A percentile compares a stretch with the other conserved stretches of the same genome.
Conservation (phyloP, 2,888 invertebrate species). For the Incurvaria masculella region DNA sequence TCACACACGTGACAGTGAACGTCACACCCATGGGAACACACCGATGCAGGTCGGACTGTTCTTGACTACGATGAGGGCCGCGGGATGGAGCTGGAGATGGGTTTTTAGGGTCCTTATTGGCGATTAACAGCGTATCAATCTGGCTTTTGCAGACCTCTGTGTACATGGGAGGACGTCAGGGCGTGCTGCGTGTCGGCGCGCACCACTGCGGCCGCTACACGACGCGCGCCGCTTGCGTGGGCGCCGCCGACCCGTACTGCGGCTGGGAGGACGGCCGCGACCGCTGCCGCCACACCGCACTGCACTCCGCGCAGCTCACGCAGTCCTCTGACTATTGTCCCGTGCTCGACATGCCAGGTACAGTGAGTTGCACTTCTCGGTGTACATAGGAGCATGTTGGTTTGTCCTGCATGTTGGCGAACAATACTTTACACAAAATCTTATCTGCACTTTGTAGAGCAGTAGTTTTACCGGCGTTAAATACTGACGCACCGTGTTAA, state of each 20-base stretch:
- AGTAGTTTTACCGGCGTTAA: too few species aligned
- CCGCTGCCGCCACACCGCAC: slow-evolving; percentile 63
- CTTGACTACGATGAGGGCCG: slow-evolving; percentile 73
- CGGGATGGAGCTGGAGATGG: slow-evolving; percentile 77
- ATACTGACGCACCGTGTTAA: too few species aligned
- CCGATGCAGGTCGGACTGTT: slow-evolving; percentile 74
- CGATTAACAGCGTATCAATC: too few species aligned
- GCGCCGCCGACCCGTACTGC: slow-evolving; percentile 90
- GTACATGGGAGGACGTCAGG: slow-evolving; percentile 69
- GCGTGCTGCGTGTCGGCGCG: slow-evolving; percentile 69
- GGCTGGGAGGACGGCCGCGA: slow-evolving; percentile 84
- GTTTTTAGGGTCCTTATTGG: slow-evolving; percentile 1
- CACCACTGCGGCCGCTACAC: slow-evolving; percentile 75
- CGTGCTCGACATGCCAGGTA: slow-evolving; percentile 57
- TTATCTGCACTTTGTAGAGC: too few species aligned
- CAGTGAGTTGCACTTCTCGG: too few species aligned
- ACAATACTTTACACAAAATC: too few species aligned
- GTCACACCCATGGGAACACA: slow-evolving; percentile 69
- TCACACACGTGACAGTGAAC: slow-evolving; percentile 80
- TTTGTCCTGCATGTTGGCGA: too few species aligned
- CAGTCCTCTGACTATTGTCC: slow-evolving; percentile 73
- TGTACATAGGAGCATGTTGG: too few species aligned
- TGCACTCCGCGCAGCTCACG: slow-evolving; percentile 73
- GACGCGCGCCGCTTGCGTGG: slow-evolving; percentile 68
- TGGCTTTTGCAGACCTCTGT: slow-evolving; percentile 59